phyloP scores from a whole-genome alignment of 1,140 invertebrate genomes.

The Drosophila kohkoa region DNA sequence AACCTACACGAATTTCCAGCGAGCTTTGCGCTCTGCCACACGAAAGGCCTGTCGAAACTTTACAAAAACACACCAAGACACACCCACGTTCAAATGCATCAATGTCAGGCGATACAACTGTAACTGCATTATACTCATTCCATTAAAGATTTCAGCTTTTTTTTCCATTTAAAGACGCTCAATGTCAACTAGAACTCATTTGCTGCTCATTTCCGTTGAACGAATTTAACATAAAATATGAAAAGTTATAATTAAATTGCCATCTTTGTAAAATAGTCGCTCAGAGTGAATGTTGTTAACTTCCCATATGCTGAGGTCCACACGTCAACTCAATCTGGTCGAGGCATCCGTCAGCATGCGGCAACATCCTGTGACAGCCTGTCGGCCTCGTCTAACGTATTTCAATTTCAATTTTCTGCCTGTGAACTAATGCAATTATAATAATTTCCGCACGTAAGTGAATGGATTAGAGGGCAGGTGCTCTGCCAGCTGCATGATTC shows the following conservation, averaged over 20 bases:
- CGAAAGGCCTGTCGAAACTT: slow-evolving; percentile 65
- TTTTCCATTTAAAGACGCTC: not conserved
- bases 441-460: slow-evolving; percentile 75
- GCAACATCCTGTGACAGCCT: slow-evolving; percentile 57
- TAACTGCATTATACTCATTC: slow-evolving; percentile 51
- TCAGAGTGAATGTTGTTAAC: slow-evolving; percentile 16
- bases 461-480: slow-evolving; percentile 73
- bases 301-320: slow-evolving; percentile 2
- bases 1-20: slow-evolving; percentile 58
- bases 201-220: slow-evolving; percentile 41
- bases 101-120: slow-evolving; percentile 49
- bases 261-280: slow-evolving; percentile 1
- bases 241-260: slow-evolving; percentile 52
- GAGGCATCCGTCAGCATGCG: slow-evolving; percentile 51
- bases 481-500: slow-evolving; percentile 35
- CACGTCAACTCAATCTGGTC: slow-evolving; percentile 29
- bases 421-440: slow-evolving; percentile 80
- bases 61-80: not conserved
- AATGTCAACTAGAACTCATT: slow-evolving; percentile 33
- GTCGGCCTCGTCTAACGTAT: slow-evolving; percentile 55
- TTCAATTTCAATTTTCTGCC: slow-evolving; percentile 82
- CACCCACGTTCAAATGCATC: slow-evolving; percentile 11
- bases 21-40: slow-evolving; percentile 31
- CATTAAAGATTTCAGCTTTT: slow-evolving; percentile 43
- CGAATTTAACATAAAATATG: slow-evolving; percentile 18